Conservation (phyloP, 2,888 invertebrate genomes). For the Erebia palarica region DNA sequence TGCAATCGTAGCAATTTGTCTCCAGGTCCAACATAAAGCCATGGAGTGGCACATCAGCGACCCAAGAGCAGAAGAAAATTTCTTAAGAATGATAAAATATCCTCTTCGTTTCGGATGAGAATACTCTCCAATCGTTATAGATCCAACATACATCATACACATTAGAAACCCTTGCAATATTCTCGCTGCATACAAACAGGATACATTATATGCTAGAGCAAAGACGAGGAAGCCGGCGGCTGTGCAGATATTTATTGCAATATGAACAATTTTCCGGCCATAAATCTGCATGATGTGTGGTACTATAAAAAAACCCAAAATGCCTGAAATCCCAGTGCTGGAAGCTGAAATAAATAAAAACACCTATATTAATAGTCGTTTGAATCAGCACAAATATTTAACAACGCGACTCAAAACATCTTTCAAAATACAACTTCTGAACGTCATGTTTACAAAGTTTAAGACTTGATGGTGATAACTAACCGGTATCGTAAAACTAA, state of each 20-base stretch:
- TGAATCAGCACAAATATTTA: background rate
- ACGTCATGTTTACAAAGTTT: too few species aligned
- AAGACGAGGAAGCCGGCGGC: conserved; percentile 50
- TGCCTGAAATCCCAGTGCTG: background rate
- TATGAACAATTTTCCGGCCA: conserved; percentile 50
- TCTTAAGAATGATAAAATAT: conserved; percentile 50
- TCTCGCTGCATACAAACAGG: conserved; percentile 47
- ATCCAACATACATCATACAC: conserved; percentile 48
- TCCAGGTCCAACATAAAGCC: conserved; percentile 49
- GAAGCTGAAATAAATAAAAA: background rate
- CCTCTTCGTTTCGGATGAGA: conserved; percentile 50
- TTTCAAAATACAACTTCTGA: too few species aligned
- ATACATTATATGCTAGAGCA: conserved; percentile 44
- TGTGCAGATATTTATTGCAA: conserved; percentile 38
- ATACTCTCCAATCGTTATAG: conserved; percentile 52
- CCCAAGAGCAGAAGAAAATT: conserved; percentile 45
- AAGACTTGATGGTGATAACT: too few species aligned
- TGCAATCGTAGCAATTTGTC: conserved; percentile 47
- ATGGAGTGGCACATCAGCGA: conserved; percentile 50
- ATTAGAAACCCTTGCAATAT: conserved; percentile 49
- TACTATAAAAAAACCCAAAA: background rate
- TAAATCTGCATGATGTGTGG: conserved; percentile 50
- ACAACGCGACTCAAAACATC: too few species aligned
- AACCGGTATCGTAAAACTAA: too few species aligned
- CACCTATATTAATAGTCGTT: too few species aligned